Evolutionary conservation across 1,140 invertebrate species (phyloP), one percentile per base, ranked within the genome.

Genomic region (Lamellibrachia luymesi): DNA sequence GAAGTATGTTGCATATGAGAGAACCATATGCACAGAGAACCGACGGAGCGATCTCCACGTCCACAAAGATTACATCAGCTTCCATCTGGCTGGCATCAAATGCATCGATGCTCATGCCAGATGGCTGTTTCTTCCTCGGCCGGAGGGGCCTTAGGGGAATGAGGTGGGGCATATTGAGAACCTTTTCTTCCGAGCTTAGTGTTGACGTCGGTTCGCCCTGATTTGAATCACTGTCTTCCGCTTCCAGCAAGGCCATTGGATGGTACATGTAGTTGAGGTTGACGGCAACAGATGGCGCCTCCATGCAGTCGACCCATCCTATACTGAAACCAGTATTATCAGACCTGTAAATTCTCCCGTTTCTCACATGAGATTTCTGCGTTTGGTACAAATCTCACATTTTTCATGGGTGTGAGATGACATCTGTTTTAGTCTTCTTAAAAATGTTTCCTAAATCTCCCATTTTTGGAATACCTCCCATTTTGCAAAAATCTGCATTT

Each of bases 241-340:
- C 25, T 10, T 25, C 49, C 56, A 90, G 25, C 56, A 50, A 25
- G 52, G 92, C 27, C n/a, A 80, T 89, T 90, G 98, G 98, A 96
- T 99, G 98, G 96, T 99, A 99, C 1, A 97, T 97, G 96, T 99
- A 99, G 93, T 97, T 97, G 49, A 99, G 98, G 94, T 98, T 98
- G 25, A 99, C 96, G 4, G 98, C 98, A 49, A 99, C 98, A 93
- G 99, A 99, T 0, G 98, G 98, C 5, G 99, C 98, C 22, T 98
- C 98, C 98, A 98, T 99, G 95, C 98, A 99, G 95, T 99, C 98
- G 2, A 99, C 97, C 99, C 99, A 99, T 2, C 98, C 98, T 94
- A 97, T 97, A 95, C 97, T 97, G 94, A 7, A 95, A 94, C 90
- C 90, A 93, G 10, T 25, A 93, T 25, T 50, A 94, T 93, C 22